Base-by-base conservation (phyloP, 2,797 vertebrate genomes). In the Paedocypris micromegethes region DNA sequence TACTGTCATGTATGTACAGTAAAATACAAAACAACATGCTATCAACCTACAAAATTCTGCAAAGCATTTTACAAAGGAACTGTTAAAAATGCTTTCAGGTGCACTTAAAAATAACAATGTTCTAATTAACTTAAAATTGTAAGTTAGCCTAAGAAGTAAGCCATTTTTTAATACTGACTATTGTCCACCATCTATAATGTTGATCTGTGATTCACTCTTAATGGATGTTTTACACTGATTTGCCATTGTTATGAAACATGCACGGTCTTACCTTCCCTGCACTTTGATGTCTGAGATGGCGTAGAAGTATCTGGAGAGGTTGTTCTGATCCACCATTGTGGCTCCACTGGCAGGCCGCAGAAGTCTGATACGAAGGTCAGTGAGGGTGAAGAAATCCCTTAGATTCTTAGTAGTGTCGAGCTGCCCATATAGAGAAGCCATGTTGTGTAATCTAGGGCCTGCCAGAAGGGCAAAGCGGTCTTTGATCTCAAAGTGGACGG, bases 241-340 rank as follows among this genome's bases (percentile, higher is more conserved):
- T 23, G 23, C 5, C 5, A 2, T 57, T 37, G 6, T n/a, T n/a
- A 9, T 9, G 3, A 39, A 41, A 47, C 9, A 55, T 3, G 7
- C 23, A 52, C 40, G 2, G 53, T 85, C 93, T 93, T 92, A 98
- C 96, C 96, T 96, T 88, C 96, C 96, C 9, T 94, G 92, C 66
- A 98, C 93, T 80, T 94, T 97, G 87, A 98, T 94, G 87, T 98
- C 94, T 53, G 96, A 98, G 83, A 98, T 97, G 51, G 96, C 96
- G 47, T 98, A 98, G 91, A 98, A 98, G 88, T 98, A 98, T 87
- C 95, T 91, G 66, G 92, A 93, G 80, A 98, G 82, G 81, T 94
- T 97, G 70, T 90, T 91, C 75, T 97, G 94, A 23, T 98, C 95
- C 78, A 98, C 95, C 85, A 93, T 95, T 3, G 96, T 92, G 68